Evolutionary conservation across 2,113 vertebrate species (phyloP), one percentile per base, ranked within the genome.

Genomic region (Gavia stellata): DNA sequence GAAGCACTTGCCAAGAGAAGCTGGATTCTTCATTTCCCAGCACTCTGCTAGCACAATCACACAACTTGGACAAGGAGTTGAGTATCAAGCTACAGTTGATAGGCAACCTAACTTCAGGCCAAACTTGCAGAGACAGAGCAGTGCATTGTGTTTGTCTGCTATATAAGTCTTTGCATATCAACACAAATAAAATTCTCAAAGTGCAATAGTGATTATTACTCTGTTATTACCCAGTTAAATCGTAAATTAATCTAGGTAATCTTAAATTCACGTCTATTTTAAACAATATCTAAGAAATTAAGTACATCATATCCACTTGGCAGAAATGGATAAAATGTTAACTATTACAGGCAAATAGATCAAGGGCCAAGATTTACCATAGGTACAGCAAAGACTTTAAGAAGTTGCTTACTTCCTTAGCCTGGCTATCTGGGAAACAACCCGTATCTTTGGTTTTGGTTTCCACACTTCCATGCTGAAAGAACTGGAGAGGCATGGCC

Each of bases 391-490:
- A 67, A 67, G 59, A 38, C 47, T 21, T 61, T 53, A 40, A 55
- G 40, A 61, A 82, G 44, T 12, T 33, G 31, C 26, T 61, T 55
- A 23, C 10, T 17, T 66, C 33, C 17, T 44, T 23, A 61, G 36
- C 19, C 40, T 72, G 71, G 8, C 24, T 73, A 24, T n/a, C 24
- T 45, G 24, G 47, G 42, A 79, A 79, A 68, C 19, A 50, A 62
- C 12, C 10, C 3, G 0, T 16, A 44, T 12, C 29, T 33, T 62
- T 15, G 44, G 29, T 40, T 61, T n/a, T n/a, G 4, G 14, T 38
- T 87, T 87, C 65, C 23, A 36, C 9, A 16, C 11, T 73, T 55
- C 13, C 53, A 33, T 7, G 18, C 38, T 29, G 4, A 15, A 85
- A 55, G 67, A 74, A 45, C 11, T 11, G 29, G 14, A 58, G 49